phyloP scores from a whole-genome alignment of 1,140 invertebrate species.

The Orchestia grillus region DNA sequence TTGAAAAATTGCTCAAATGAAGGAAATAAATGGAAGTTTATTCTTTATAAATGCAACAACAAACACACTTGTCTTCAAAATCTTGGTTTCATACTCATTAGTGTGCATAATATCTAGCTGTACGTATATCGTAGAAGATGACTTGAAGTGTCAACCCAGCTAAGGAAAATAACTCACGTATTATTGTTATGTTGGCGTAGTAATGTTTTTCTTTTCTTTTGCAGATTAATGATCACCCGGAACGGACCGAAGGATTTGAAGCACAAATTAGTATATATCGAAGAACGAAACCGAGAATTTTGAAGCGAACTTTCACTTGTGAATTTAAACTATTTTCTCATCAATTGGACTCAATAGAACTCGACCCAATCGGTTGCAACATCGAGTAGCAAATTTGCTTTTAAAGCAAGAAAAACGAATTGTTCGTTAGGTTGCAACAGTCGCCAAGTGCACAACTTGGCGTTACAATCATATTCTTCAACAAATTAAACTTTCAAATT shows the following conservation, averaged over 20 bases:
- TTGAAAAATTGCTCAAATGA: neutral
- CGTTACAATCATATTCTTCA: neutral
- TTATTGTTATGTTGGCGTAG: neutral
- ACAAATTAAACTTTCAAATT: neutral
- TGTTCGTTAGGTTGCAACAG: neutral
- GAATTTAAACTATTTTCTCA: neutral
- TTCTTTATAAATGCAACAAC: neutral
- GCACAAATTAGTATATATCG: slow-evolving; percentile 46
- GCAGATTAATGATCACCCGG: slow-evolving; percentile 24
- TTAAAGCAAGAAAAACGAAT: neutral
- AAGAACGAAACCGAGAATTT: neutral
- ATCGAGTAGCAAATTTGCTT: neutral
- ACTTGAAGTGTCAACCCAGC: slow-evolving; percentile 6
- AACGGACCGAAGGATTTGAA: neutral
- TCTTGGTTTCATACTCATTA: neutral
- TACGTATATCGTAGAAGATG: neutral
- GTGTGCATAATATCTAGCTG: neutral
- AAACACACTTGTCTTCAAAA: neutral
- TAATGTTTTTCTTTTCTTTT: neutral
- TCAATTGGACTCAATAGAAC: neutral
- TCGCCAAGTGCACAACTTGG: neutral
- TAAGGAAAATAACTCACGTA: neutral
- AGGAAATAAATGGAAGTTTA: neutral
- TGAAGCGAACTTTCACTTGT: neutral
- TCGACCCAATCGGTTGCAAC: neutral